Evolutionary conservation across 2,797 vertebrate genomes (phyloP), one percentile per base, ranked within the genome.

Genomic region (Lacerta agilis): DNA sequence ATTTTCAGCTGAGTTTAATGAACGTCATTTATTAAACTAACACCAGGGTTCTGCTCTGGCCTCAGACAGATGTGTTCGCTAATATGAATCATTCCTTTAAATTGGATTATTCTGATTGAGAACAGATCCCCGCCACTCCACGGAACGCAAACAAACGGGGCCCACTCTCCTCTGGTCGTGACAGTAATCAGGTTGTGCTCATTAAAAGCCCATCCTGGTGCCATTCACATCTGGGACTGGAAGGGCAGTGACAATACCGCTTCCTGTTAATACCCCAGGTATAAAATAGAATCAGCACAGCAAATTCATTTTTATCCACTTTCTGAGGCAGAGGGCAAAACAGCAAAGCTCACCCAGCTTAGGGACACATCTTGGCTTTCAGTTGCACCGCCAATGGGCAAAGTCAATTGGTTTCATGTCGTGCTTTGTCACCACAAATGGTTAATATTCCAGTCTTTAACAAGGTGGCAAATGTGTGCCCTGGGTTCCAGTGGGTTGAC

Each of bases 1-100:
- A 95, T 96, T 96, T 97, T 96, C 95, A 95, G 95, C 91, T 93
- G 94, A 96, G 94, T 96, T 96, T 96, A 96, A 97, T 97, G 96
- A 97, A 96, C 69, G 45, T 86, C 95, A 96, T 97, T 97, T 97
- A 96, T 97, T 96, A 96, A 96, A 95, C 94, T 93, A 96, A 96
- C 95, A 95, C 95, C 92, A 90, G 88, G 95, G 91, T 95, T 96
- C 95, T 96, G 95, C 95, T 95, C 91, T 85, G 93, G 95, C 96
- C 94, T 95, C 95, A 96, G 96, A 97, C 96, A 96, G 96, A 96
- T 96, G 95, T 95, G 93, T 92, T 92, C 92, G 86, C 93, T 96
- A 96, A 96, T 95, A 96, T 96, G 95, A 96, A 96, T 97, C 93
- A 96, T 96, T 96, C 95, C 94, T 93, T 95, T 96, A 96, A 96